Conservation (phyloP, 2,797 vertebrate species). For the Anguilla anguilla region DNA sequence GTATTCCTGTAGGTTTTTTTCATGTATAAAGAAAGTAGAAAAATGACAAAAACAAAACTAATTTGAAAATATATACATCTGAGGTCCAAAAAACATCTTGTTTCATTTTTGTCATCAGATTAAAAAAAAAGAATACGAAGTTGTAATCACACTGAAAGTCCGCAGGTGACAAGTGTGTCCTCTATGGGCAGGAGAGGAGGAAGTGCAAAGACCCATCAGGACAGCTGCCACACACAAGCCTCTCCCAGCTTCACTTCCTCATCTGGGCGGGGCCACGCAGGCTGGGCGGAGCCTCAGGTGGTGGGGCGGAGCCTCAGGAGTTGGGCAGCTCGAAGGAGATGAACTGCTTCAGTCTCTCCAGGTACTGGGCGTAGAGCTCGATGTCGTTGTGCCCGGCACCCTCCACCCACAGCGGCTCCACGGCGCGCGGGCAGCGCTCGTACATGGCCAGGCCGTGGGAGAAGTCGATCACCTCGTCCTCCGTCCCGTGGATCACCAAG, state of each 20-base stretch:
- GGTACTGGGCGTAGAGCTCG: slow-evolving; percentile 94
- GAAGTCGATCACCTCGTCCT: slow-evolving; percentile 96
- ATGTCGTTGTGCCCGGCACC: slow-evolving; percentile 97
- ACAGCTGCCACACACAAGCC: slow-evolving; percentile 71
- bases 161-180: slow-evolving; percentile 4
- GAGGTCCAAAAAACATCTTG: slow-evolving; percentile 69
- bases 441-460: slow-evolving; percentile 96
- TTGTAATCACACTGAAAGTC: slow-evolving; percentile 34
- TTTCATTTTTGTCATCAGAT: slow-evolving; percentile 63
- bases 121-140: slow-evolving; percentile 72
- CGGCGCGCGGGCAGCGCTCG: slow-evolving; percentile 89
- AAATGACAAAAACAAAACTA: slow-evolving; percentile 45
- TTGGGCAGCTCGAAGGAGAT: slow-evolving; percentile 91
- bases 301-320: slow-evolving; percentile 76
- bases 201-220: slow-evolving; percentile 71
- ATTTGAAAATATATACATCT: slow-evolving; percentile 54
- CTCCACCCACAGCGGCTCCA: slow-evolving; percentile 95
- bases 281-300: slow-evolving; percentile 48
- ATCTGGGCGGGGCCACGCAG: slow-evolving; percentile 40
- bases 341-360: slow-evolving; percentile 96
- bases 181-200: slow-evolving; percentile 61
- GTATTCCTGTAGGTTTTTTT: slow-evolving; percentile 48
- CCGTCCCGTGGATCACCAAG: slow-evolving; percentile 92
- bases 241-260: slow-evolving; percentile 34
- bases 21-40: slow-evolving; percentile 41